A percentile compares a stretch with the other conserved stretches of the same genome.
phyloP scores from a whole-genome alignment of 2,113 vertebrate genomes.

The Zosterops lateralis region DNA sequence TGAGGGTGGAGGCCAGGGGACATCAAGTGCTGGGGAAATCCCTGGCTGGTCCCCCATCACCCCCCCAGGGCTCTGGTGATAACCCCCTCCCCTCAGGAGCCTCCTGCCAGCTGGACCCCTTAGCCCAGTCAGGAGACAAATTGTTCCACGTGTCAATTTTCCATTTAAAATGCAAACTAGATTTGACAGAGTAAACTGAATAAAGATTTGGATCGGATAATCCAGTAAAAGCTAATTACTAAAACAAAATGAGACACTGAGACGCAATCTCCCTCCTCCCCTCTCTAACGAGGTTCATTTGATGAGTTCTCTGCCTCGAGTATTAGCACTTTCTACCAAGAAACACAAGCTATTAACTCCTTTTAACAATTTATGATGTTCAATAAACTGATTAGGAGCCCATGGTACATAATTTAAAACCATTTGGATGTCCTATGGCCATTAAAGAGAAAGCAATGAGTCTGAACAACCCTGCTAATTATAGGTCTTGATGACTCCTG shows the following conservation, averaged over 20 bases:
- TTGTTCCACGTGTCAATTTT: slow-evolving; percentile 79
- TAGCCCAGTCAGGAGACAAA: slow-evolving; percentile 77
- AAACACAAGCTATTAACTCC: slow-evolving; percentile 73
- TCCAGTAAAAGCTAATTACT: slow-evolving; percentile 84
- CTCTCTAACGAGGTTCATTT: slow-evolving; percentile 59
- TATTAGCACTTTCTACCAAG: slow-evolving; percentile 69
- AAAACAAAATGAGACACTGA: slow-evolving; percentile 77
- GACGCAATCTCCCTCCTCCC: slow-evolving; percentile 53
- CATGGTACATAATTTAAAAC: slow-evolving; percentile 75
- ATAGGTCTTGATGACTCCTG: slow-evolving; percentile 87
- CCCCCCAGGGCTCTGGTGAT: accelerated
- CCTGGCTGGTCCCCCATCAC: accelerated
- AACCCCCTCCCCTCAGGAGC: not conserved
- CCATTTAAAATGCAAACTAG: slow-evolving; percentile 86
- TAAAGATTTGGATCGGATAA: slow-evolving; percentile 80
- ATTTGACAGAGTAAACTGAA: slow-evolving; percentile 83
- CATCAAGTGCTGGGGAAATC: not conserved
- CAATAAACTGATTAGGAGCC: slow-evolving; percentile 80
- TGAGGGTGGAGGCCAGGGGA: not conserved
- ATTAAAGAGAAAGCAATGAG: slow-evolving; percentile 77
- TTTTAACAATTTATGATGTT: slow-evolving; percentile 89
- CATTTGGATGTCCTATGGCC: slow-evolving; percentile 74
- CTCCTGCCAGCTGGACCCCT: slow-evolving; percentile 38
- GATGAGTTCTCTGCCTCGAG: slow-evolving; percentile 70
- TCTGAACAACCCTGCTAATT: slow-evolving; percentile 81